These are phyloP conservation scores for Drosophila varians DNA, from an alignment of 1,140 invertebrate species.

Conservation along the genomic window DNA sequence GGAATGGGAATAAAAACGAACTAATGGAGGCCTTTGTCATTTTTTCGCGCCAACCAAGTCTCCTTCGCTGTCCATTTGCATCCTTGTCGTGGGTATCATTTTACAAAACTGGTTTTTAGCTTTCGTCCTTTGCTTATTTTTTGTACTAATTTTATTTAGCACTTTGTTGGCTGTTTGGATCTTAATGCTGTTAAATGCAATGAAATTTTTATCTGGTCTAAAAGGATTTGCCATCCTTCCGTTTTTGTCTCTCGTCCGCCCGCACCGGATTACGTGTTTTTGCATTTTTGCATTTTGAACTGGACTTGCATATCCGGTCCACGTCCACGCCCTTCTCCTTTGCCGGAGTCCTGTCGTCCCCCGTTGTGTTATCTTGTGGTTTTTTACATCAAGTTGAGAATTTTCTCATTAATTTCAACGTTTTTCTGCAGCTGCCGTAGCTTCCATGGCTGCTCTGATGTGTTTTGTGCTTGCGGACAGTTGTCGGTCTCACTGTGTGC, in stretches of 20 bases:
- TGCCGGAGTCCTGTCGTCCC: background rate
- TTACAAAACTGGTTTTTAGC: slow-evolving; percentile 21
- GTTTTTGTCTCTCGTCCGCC: slow-evolving; percentile 21
- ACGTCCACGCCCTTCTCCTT: slow-evolving; percentile 15
- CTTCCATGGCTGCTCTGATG: slow-evolving; percentile 51
- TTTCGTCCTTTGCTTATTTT: background rate
- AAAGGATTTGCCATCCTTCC: slow-evolving; percentile 36
- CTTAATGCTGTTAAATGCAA: slow-evolving; percentile 73
- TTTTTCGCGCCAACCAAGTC: slow-evolving; percentile 13
- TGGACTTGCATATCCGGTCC: slow-evolving; percentile 60
- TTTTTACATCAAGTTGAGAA: slow-evolving; percentile 75
- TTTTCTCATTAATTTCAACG: slow-evolving; percentile 81
- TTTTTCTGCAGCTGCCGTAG: slow-evolving; percentile 53
- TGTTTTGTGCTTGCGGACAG: slow-evolving; percentile 70
- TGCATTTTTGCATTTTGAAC: slow-evolving; percentile 69
- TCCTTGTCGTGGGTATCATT: slow-evolving; percentile 9
- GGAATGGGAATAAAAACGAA: slow-evolving; percentile 57
- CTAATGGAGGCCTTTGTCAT: slow-evolving; percentile 54
- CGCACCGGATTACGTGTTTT: slow-evolving; percentile 56
- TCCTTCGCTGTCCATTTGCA: slow-evolving; percentile 1
- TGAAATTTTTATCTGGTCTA: slow-evolving; percentile 66
- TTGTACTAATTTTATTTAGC: slow-evolving; percentile 64
- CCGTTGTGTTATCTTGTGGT: slow-evolving; percentile 72
- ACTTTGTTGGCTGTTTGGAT: slow-evolving; percentile 41
- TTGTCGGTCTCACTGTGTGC: slow-evolving; percentile 35